These are phyloP conservation scores for Lacerta bilineata DNA, from an alignment of 2,797 vertebrate species.

Conservation along the genomic window DNA sequence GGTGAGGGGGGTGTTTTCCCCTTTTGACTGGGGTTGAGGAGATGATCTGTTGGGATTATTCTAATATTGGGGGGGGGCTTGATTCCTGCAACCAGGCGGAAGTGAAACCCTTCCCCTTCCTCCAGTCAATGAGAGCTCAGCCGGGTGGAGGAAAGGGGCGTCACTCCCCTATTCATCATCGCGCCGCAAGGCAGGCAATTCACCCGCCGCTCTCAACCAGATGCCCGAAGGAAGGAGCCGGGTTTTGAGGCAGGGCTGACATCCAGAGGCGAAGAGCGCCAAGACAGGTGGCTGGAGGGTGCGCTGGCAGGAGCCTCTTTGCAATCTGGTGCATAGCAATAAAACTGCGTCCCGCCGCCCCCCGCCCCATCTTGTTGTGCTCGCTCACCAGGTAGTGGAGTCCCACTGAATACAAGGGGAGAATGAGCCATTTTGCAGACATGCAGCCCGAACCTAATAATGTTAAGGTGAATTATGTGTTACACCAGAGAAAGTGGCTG, in stretches of 20 bases:
- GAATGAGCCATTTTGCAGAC: not conserved
- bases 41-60: constrained; percentile 62
- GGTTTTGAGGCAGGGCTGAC: not conserved
- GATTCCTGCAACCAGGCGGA: constrained; percentile 83
- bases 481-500: too few species aligned
- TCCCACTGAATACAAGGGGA: too few species aligned
- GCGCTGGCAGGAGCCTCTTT: too few species aligned
- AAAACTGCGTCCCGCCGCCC: too few species aligned
- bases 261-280: too few species aligned
- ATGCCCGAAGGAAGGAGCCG: not conserved
- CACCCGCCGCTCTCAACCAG: not conserved
- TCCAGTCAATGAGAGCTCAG: constrained; percentile 35
- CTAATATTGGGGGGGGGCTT: constrained; percentile 67
- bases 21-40: constrained; percentile 23
- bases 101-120: constrained; percentile 77
- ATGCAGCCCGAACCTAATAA: not conserved
- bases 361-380: too few species aligned
- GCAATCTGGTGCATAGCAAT: too few species aligned
- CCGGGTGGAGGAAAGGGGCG: too few species aligned
- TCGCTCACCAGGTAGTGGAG: too few species aligned
- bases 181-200: not conserved
- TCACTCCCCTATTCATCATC: not conserved
- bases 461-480: not conserved
- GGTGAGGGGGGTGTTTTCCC: not conserved
- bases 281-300: not conserved